Conservation (phyloP, 2,888 invertebrate genomes). For the Gymnocheta viridis region DNA sequence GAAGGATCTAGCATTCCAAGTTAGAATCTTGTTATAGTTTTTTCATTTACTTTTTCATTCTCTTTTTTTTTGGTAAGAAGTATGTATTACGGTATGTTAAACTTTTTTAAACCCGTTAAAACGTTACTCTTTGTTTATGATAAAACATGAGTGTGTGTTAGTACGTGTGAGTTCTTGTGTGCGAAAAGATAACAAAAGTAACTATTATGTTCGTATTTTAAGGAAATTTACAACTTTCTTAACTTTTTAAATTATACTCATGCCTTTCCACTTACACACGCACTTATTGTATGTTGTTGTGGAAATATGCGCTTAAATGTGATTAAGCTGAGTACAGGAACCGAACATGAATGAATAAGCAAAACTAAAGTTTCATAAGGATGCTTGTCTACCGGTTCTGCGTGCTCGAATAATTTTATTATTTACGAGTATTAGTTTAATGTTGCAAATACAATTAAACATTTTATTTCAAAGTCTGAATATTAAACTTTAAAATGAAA, state of each 20-base stretch:
- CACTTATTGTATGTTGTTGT: not conserved
- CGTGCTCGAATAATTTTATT: too few species aligned
- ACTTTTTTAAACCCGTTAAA: conserved; percentile 16
- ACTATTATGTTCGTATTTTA: conserved; percentile 29
- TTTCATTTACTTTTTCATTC: not conserved
- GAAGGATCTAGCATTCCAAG: not conserved
- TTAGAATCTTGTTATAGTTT: not conserved
- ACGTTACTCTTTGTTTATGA: conserved; percentile 21
- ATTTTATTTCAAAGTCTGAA: too few species aligned
- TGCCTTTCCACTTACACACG: not conserved
- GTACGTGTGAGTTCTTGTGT: not conserved
- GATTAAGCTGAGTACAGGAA: not conserved
- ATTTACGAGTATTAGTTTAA: too few species aligned
- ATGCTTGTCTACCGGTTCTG: too few species aligned
- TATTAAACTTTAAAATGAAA: too few species aligned
- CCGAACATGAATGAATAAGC: not conserved
- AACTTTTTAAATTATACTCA: conserved; percentile 8
- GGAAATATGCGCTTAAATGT: not conserved
- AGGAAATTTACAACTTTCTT: conserved; percentile 45
- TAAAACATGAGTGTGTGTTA: not conserved
- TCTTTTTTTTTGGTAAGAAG: not conserved
- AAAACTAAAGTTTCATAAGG: not conserved
- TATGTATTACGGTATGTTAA: conserved; percentile 44
- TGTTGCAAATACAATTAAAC: too few species aligned
- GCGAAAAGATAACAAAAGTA: conserved; percentile 49